Conservation (phyloP, 2,113 vertebrate species). For the Cranoglanis bouderius region DNA sequence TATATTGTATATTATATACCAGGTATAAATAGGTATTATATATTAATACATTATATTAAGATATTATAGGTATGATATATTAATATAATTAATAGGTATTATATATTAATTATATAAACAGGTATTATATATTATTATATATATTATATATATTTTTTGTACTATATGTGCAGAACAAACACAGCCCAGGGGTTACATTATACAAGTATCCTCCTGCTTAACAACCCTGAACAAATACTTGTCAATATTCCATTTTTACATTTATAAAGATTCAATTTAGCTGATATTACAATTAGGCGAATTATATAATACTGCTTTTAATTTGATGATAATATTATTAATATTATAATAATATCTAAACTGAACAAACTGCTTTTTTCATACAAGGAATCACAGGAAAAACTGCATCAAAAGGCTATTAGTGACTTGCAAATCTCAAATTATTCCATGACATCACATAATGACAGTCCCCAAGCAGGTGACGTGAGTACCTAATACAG, state of each 20-base stretch:
- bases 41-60: no score
- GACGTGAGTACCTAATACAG: no score
- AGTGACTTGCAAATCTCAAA: neutral
- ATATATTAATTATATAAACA: neutral
- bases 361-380: neutral
- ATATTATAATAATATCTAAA: neutral
- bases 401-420: neutral
- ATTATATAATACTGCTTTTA: neutral
- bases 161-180: no score
- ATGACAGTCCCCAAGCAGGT: no score
- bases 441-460: neutral
- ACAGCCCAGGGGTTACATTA: no score
- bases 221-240: neutral
- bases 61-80: no score
- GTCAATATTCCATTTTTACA: neutral
- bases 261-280: neutral
- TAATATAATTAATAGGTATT: no score
- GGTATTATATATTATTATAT: no score
- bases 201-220: no score
- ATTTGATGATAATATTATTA: neutral
- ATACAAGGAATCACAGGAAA: neutral
- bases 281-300: neutral
- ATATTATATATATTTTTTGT: no score
- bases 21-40: no score
- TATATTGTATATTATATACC: no score